Conservation (phyloP, 2,888 invertebrate species). For the Caenorhabditis panamensis region DNA sequence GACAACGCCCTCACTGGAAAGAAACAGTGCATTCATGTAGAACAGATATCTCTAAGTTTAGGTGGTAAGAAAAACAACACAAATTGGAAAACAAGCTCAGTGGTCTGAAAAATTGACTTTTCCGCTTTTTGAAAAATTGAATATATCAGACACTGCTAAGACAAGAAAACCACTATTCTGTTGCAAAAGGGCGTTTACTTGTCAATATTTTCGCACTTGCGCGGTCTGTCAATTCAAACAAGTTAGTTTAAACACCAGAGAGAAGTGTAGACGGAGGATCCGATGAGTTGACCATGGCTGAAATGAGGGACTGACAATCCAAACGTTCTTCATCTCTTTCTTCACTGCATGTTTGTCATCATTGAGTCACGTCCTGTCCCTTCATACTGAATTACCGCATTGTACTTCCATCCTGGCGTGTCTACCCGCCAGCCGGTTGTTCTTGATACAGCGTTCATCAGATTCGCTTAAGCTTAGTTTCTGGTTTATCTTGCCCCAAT, state of each 20-base stretch:
- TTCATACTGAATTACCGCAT: slow-evolving; percentile 14
- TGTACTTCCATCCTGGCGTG: slow-evolving; percentile 15
- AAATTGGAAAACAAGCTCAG: background rate
- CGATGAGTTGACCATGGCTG: slow-evolving; percentile 18
- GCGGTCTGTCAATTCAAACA: slow-evolving; percentile 48
- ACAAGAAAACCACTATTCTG: background rate
- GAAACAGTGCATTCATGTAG: slow-evolving; percentile 7
- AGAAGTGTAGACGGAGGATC: slow-evolving; percentile 12
- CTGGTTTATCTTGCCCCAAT: slow-evolving; percentile 2
- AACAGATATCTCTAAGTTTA: background rate
- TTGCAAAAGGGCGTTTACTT: slow-evolving; percentile 54
- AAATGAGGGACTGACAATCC: slow-evolving; percentile 4
- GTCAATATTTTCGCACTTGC: slow-evolving; percentile 57
- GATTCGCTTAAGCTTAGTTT: slow-evolving; percentile 17
- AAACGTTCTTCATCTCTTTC: background rate
- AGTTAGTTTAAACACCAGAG: slow-evolving; percentile 16
- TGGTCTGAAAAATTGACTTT: background rate
- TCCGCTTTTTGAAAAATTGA: background rate
- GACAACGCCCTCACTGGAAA: background rate
- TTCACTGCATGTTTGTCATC: background rate
- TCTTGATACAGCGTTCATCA: background rate
- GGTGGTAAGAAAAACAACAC: background rate
- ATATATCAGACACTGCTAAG: background rate
- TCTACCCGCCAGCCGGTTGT: slow-evolving; percentile 1
- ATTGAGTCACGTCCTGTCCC: slow-evolving; percentile 13